Evolutionary conservation across 1,140 invertebrate species (phyloP).

Genomic region (Drosophila tsacasi): DNA sequence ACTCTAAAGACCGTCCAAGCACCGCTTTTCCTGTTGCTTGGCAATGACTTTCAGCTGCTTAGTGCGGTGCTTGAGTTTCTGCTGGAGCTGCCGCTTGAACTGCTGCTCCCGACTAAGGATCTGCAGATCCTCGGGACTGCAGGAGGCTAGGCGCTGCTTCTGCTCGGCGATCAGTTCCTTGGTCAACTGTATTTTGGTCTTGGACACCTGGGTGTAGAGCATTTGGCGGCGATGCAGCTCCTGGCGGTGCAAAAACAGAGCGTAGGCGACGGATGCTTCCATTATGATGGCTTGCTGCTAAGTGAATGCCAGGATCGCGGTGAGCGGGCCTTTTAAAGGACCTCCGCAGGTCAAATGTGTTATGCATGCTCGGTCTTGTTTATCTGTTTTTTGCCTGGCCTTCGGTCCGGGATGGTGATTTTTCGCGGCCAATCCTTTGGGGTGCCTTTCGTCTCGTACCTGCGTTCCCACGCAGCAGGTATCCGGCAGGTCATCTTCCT

Average conservation of each 20-base stretch:
- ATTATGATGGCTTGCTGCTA: constrained; percentile 37
- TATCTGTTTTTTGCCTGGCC: constrained; percentile 20
- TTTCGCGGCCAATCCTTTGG: constrained; percentile 57
- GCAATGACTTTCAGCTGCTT: constrained; percentile 51
- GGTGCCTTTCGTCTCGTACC: constrained; percentile 30
- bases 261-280: constrained; percentile 60
- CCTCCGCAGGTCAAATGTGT: constrained; percentile 14
- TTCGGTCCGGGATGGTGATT: constrained; percentile 31
- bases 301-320: constrained; percentile 34
- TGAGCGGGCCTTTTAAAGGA: constrained; percentile 33
- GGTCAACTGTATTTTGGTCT: constrained; percentile 63
- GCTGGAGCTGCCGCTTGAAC: constrained; percentile 53
- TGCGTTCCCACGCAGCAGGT: constrained; percentile 48
- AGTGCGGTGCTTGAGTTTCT: constrained; percentile 51
- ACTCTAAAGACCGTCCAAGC: constrained; percentile 8
- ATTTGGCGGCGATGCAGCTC: constrained; percentile 57
- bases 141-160: constrained; percentile 48
- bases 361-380: constrained; percentile 20
- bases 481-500: constrained; percentile 26
- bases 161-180: constrained; percentile 49
- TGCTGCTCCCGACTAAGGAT: constrained; percentile 54
- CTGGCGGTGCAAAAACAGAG: constrained; percentile 65
- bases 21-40: constrained; percentile 27
- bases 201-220: constrained; percentile 42
- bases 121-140: constrained; percentile 65